Conservation (phyloP, 2,888 invertebrate genomes). For the Drosophila algonquin region DNA sequence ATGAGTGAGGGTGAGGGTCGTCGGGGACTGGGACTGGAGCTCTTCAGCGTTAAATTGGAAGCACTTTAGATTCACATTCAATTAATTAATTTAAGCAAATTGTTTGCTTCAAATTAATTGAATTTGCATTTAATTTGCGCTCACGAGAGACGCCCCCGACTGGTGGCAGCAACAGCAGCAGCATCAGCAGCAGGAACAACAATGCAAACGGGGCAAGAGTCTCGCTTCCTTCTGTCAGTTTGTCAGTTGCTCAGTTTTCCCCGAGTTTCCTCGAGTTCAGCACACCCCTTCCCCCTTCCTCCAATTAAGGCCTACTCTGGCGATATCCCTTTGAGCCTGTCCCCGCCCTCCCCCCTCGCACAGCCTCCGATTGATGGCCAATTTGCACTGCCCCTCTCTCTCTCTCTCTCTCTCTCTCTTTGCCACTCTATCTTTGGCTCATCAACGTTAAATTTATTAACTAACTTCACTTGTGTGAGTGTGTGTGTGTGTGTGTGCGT, state of each 20-base stretch:
- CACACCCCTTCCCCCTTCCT: not conserved
- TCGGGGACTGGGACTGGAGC: slow-evolving; percentile 6
- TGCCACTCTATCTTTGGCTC: slow-evolving; percentile 3
- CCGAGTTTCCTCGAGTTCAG: not conserved
- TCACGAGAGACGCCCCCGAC: slow-evolving; percentile 55
- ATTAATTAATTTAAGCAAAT: slow-evolving; percentile 83
- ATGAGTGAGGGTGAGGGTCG: not conserved
- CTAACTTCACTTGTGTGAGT: slow-evolving; percentile 43
- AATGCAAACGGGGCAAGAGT: not conserved
- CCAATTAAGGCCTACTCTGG: slow-evolving; percentile 30
- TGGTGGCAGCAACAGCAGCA: slow-evolving; percentile 16
- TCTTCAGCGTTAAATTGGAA: slow-evolving; percentile 71
- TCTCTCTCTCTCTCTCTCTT: not conserved
- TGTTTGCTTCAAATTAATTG: slow-evolving; percentile 83
- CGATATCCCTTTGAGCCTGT: slow-evolving; percentile 12
- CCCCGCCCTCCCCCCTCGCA: not conserved
- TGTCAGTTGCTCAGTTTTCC: slow-evolving; percentile 23
- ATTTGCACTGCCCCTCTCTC: slow-evolving; percentile 41
- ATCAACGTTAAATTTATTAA: slow-evolving; percentile 60
- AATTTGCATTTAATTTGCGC: slow-evolving; percentile 82
- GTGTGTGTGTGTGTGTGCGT: slow-evolving; percentile 3
- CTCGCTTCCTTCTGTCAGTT: slow-evolving; percentile 32
- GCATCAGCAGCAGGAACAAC: slow-evolving; percentile 19
- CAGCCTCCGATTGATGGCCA: slow-evolving; percentile 52
- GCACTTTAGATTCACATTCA: slow-evolving; percentile 81